Percentiles rank a stretch among this genome's conserved stretches.
Evolutionary conservation across 1,140 invertebrate genomes (phyloP).

Genomic region (Scaptodrosophila lebanonensis): DNA sequence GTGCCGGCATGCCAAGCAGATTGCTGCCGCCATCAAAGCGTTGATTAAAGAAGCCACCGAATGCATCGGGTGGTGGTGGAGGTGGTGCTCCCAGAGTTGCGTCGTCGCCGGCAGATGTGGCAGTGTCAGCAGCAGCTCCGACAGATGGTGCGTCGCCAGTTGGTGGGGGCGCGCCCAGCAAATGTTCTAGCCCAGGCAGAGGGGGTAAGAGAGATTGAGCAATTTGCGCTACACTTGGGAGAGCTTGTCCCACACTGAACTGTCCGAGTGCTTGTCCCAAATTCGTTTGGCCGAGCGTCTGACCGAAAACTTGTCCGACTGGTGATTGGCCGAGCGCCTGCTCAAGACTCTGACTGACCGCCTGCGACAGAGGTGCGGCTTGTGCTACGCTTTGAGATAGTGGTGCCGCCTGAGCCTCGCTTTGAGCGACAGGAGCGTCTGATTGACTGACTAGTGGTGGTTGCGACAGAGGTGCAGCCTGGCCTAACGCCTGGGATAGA

Average conservation of each 20-base stretch:
- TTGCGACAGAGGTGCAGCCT: too few species aligned
- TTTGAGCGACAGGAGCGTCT: too few species aligned
- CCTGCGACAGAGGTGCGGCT: too few species aligned
- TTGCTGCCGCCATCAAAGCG: constrained; percentile 25
- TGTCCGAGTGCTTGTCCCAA: background rate
- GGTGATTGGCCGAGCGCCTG: too few species aligned
- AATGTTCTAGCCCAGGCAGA: background rate
- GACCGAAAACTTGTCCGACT: too few species aligned
- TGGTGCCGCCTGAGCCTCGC: too few species aligned
- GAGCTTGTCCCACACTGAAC: background rate
- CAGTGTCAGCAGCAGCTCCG: background rate
- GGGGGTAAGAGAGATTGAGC: too few species aligned
- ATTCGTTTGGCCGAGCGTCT: background rate
- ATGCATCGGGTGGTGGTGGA: background rate
- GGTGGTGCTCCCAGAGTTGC: constrained; percentile 5
- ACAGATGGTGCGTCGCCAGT: background rate
- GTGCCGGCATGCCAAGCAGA: constrained; percentile 22
- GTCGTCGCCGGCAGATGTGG: constrained; percentile 3
- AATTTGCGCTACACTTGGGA: too few species aligned
- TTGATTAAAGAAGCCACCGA: background rate
- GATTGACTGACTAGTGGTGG: too few species aligned
- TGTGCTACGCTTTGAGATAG: too few species aligned
- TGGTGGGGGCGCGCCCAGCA: constrained; percentile 23
- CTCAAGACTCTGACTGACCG: too few species aligned
- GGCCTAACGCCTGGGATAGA: too few species aligned